Percentiles rank a stretch among this genome's conserved stretches.
Conservation (phyloP, 1,140 invertebrate genomes). For the Lordiphosa mommai region DNA sequence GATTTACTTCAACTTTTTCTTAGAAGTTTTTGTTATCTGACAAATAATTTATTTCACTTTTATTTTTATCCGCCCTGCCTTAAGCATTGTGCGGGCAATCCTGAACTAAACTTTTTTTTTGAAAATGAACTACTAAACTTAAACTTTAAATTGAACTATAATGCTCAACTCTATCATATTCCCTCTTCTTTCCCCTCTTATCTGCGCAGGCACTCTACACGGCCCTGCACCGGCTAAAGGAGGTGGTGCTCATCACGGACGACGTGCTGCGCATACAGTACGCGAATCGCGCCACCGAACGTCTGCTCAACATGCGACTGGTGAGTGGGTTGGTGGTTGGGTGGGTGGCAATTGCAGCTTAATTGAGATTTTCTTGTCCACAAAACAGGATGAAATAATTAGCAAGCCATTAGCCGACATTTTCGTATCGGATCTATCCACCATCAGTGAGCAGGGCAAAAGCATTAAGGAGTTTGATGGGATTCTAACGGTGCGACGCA, state of each 20-base stretch:
- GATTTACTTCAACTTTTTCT: too few species aligned
- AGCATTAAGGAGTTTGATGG: constrained; percentile 93
- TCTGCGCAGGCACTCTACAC: constrained; percentile 87
- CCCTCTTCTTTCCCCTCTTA: neutral
- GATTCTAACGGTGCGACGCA: constrained; percentile 88
- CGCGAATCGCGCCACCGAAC: constrained; percentile 73
- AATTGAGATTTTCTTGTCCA: constrained; percentile 69
- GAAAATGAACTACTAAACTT: too few species aligned
- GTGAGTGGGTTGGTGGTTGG: constrained; percentile 38
- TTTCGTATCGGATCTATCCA: constrained; percentile 81
- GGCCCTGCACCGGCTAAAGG: constrained; percentile 90
- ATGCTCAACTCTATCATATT: too few species aligned
- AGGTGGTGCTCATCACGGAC: constrained; percentile 93
- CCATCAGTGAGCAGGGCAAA: constrained; percentile 83
- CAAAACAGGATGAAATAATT: constrained; percentile 86
- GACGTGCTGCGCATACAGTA: constrained; percentile 89
- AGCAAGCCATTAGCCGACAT: constrained; percentile 86
- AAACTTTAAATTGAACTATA: too few species aligned
- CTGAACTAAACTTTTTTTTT: too few species aligned
- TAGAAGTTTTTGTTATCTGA: too few species aligned
- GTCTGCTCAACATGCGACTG: constrained; percentile 78
- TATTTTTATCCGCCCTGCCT: too few species aligned
- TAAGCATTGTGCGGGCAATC: too few species aligned
- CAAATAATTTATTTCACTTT: too few species aligned
- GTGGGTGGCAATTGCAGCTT: constrained; percentile 7